A percentile compares a stretch with the other conserved stretches of the same genome.
Evolutionary conservation across 2,888 invertebrate species (phyloP).

Genomic region (Dinocampus coccinellae): DNA sequence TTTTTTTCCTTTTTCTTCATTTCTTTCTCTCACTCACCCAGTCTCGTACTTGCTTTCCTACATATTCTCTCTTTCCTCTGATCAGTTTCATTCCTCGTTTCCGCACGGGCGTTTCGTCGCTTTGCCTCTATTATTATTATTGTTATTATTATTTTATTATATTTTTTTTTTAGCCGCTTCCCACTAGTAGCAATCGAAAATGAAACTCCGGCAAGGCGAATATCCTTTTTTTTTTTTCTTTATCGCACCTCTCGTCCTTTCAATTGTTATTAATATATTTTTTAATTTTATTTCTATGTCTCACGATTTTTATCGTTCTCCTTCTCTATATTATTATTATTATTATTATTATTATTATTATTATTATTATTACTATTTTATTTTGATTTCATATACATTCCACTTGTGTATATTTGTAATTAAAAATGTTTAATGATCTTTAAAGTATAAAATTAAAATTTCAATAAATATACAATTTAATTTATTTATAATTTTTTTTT

Average conservation of each 20-base stretch:
- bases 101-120: conserved; percentile 37
- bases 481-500: background rate
- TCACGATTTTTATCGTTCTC: too few species aligned
- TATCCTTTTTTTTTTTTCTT: conserved; percentile 31
- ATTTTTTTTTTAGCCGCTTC: background rate
- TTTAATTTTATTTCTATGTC: conserved; percentile 13
- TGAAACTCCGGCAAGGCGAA: conserved; percentile 37
- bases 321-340: conserved; percentile 32
- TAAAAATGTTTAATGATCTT: conserved; percentile 10
- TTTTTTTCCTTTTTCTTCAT: conserved; percentile 1
- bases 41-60: background rate
- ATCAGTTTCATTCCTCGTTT: conserved; percentile 42
- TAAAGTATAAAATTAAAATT: conserved; percentile 11
- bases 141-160: too few species aligned
- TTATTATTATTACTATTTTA: conserved; percentile 29
- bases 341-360: too few species aligned
- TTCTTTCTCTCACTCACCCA: conserved; percentile 12
- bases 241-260: conserved; percentile 35
- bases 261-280: conserved; percentile 39
- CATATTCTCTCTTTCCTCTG: conserved; percentile 30
- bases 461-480: conserved; percentile 19
- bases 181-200: conserved; percentile 37
- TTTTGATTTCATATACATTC: conserved; percentile 8
- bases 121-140: conserved; percentile 33
- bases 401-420: conserved; percentile 6